Base-by-base conservation (phyloP, 2,797 vertebrate species). In the Microctenopoma steveboyesi region DNA sequence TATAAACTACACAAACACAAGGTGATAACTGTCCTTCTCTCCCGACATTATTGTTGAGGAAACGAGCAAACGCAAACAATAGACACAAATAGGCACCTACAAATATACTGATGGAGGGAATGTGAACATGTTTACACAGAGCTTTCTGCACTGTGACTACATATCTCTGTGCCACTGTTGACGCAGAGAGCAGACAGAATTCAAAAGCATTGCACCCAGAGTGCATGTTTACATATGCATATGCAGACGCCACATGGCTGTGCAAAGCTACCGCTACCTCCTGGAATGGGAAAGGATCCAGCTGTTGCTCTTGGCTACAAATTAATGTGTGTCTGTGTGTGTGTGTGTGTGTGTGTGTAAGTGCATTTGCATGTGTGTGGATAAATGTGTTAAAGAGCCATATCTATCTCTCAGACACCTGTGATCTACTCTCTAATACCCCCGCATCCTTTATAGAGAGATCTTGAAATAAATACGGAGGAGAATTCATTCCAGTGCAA, bases 231-330 rank as follows among this genome's bases (percentile, higher is more conserved):
- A 81, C 72, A 76, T 53, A 75, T 70, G 49, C 65, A 77, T 77
- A 79, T 59, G 73, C 63, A 81, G 81, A 75, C 1, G 16, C 53
- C 75, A 72, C 73, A 59, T 63, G 66, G 71, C 75, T 73, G 62
- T 69, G 64, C 42, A 50, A 75, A 70, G 64, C 81, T 66, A 59
- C 49, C 13, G n/a, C 69, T 61, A 46, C 70, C 55, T 76, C 47
- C 60, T 42, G 63, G 57, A 74, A 70, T 58, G 43, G 69, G 64
- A 72, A 72, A 25, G 58, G 45, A 70, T 83, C 69, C 84, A 84
- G 83, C 81, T 79, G 85, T 79, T 86, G 81, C 75, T 69, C 55
- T 69, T 52, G 72, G 79, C 72, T 72, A 69, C 67, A 79, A 69
- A 85, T 80, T 57, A 78, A 70, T 81, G 43, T 73, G 58, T 73